phyloP scores from a whole-genome alignment of 2,797 vertebrate genomes.

The Gobionotothen gibberifrons region DNA sequence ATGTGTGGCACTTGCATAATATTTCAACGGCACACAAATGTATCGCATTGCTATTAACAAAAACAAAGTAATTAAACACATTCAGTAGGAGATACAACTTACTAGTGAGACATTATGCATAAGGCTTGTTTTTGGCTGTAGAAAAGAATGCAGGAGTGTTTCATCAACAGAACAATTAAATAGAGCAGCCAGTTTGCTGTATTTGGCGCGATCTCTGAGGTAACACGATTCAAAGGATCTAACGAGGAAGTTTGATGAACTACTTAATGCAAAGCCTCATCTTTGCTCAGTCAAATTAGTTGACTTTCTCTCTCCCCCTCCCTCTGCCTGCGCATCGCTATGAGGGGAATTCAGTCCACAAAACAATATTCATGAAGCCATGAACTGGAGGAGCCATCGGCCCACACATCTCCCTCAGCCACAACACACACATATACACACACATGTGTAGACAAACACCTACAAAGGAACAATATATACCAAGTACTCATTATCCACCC shows the following conservation, averaged over 20 bases:
- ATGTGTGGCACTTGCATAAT: conserved; percentile 51
- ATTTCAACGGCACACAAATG: conserved; percentile 29
- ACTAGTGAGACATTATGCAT: not conserved
- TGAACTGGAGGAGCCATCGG: conserved; percentile 70
- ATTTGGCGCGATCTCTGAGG: conserved; percentile 48
- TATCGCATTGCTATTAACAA: conserved; percentile 41
- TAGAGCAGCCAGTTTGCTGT: conserved; percentile 47
- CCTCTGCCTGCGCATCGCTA: conserved; percentile 33
- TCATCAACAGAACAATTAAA: conserved; percentile 61
- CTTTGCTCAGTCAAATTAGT: conserved; percentile 72
- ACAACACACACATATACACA: conserved; percentile 54
- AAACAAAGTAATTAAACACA: conserved; percentile 45
- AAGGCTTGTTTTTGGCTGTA: conserved; percentile 15
- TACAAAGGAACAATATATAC: conserved; percentile 57
- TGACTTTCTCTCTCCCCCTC: conserved; percentile 33
- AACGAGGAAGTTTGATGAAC: conserved; percentile 53
- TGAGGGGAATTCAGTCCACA: conserved; percentile 62
- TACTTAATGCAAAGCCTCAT: conserved; percentile 46
- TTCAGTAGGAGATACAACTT: conserved; percentile 18
- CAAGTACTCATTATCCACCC: conserved; percentile 74
- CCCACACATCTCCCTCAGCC: conserved; percentile 71
- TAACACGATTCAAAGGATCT: conserved; percentile 60
- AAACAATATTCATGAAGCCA: conserved; percentile 75
- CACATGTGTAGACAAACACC: conserved; percentile 8
- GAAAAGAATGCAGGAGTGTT: conserved; percentile 23